Conservation (phyloP, 2,888 invertebrate species). For the Gortyna flavago region DNA sequence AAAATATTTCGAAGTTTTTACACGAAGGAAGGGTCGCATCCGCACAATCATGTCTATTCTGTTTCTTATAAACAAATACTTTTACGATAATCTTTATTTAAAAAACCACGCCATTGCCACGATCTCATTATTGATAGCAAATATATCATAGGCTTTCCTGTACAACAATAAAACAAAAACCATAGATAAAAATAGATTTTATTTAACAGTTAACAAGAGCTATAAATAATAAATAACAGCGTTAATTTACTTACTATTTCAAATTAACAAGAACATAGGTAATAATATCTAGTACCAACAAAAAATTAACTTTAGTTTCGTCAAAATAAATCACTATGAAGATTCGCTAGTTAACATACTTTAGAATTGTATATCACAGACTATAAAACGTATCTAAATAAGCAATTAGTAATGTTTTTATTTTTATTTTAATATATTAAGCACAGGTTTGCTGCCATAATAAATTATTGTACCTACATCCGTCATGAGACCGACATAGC, state of each 20-base stretch:
- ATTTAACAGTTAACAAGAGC: constrained; percentile 55
- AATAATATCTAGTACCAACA: constrained; percentile 21
- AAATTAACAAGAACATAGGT: constrained; percentile 28
- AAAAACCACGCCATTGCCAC: not conserved
- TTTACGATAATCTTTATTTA: not conserved
- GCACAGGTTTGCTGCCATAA: not conserved
- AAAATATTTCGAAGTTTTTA: not conserved
- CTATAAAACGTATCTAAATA: constrained; percentile 42
- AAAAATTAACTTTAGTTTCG: constrained; percentile 2
- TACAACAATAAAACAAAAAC: constrained; percentile 23
- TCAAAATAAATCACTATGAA: constrained; percentile 29
- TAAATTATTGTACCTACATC: not conserved
- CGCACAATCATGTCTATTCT: no score
- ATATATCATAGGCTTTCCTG: not conserved
- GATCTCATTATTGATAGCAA: not conserved
- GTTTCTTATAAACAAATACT: not conserved
- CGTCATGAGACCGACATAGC: not conserved
- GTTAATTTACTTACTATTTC: constrained; percentile 15
- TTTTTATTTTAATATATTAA: not conserved
- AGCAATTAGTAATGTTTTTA: not conserved
- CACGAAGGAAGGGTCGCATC: not conserved
- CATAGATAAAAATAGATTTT: constrained; percentile 41
- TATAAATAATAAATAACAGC: constrained; percentile 48
- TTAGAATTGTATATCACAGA: constrained; percentile 64
- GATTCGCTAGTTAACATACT: constrained; percentile 18